Base-by-base conservation (phyloP, 2,888 invertebrate genomes). In the Blastobasis lacticolella region DNA sequence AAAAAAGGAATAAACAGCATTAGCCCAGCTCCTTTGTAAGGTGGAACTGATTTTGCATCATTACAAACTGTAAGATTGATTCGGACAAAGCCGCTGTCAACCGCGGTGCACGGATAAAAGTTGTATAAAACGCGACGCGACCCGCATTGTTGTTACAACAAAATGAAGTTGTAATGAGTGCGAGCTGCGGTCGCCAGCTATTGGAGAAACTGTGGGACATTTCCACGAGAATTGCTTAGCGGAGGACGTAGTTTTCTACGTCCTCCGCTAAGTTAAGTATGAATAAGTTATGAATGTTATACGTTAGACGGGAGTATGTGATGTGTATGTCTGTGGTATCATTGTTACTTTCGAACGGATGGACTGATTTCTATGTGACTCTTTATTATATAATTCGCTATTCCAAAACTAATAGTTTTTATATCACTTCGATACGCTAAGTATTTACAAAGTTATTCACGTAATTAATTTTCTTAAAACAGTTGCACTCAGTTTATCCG, bases 151-250 rank as follows among this genome's bases (percentile, higher is more conserved):
- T 83, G 82, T 82, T 78, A 81, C 72, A 81, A 81, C 76, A 84
- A 86, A 86, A 86, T 86, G 79, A 85, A 87, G 85, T 71, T 78
- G 72, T 85, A 87, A 86, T 87, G 84, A 86, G 86, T 75, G 69
- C 76, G 70, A 72, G 73, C 67, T 64, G 64, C 60, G 38, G 58
- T 53, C 37, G 48, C 57, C 54, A 51, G 10, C 7, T 10, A 5
- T 45, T 23, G 23, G 1, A 4, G 6, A 10, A 45, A 10, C 8
- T 45, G 7, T 4, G 10, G 10, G 45, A 45, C 45, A 9, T 7
- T 41, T 41, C 41, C 7, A 8, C 41, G 8, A 8, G 41, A 41
- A 41, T 8, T 41, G n/a, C n/a, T n/a, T n/a, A n/a, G n/a, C n/a
- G n/a, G n/a, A n/a, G n/a, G n/a, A n/a, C n/a, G n/a, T n/a, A n/a